These are phyloP conservation scores for Eleutherodactylus coqui DNA, from an alignment of 2,797 vertebrate genomes.

Conservation along the genomic window DNA sequence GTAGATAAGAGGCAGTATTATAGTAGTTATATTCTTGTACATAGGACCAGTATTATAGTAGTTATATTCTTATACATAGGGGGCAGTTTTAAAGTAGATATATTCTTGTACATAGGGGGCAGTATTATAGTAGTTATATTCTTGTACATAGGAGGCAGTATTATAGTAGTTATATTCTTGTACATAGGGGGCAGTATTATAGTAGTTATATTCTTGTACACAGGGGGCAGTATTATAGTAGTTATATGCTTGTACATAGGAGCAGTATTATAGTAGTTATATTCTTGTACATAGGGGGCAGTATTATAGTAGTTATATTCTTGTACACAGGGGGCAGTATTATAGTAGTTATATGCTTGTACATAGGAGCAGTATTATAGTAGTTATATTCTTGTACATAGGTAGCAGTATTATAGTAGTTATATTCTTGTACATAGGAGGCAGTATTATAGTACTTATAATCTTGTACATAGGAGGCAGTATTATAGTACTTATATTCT, in stretches of 20 bases:
- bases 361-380: too few species aligned
- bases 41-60: too few species aligned
- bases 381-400: too few species aligned
- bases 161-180: too few species aligned
- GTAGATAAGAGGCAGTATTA: too few species aligned
- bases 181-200: background rate
- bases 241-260: slow-evolving; percentile 4
- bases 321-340: too few species aligned
- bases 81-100: too few species aligned
- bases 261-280: slow-evolving; percentile 9
- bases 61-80: too few species aligned
- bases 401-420: slow-evolving; percentile 5
- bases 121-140: too few species aligned
- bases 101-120: background rate
- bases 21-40: too few species aligned
- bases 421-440: background rate
- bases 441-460: slow-evolving; percentile 6
- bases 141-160: too few species aligned
- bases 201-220: slow-evolving; percentile 1
- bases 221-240: background rate
- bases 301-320: too few species aligned
- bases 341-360: background rate
- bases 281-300: background rate
- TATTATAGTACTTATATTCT: background rate
- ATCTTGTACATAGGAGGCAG: background rate